Conservation (phyloP, 2,113 vertebrate genomes). For the Setophaga petechia region DNA sequence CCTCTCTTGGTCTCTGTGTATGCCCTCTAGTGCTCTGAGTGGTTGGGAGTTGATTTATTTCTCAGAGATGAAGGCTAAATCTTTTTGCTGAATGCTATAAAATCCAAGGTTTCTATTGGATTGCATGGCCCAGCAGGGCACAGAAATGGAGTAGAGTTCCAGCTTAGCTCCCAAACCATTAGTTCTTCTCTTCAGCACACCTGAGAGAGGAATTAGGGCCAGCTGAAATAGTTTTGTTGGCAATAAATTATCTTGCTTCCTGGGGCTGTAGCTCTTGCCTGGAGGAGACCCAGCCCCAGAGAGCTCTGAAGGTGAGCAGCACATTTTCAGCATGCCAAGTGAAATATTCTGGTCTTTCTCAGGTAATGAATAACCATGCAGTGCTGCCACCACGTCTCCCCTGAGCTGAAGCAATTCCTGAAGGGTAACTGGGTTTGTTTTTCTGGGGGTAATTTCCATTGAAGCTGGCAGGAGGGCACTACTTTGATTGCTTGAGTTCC, state of each 20-base stretch:
- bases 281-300: neutral
- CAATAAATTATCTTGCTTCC: neutral
- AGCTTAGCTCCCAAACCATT: neutral
- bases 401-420: neutral
- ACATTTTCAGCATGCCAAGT: accelerated
- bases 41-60: neutral
- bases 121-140: neutral
- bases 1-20: neutral
- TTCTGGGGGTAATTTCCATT: neutral
- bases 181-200: neutral
- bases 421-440: neutral
- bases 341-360: neutral
- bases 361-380: neutral
- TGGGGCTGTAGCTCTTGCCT: neutral
- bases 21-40: neutral
- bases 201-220: neutral
- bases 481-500: neutral
- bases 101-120: neutral
- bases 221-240: neutral
- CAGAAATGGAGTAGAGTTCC: neutral
- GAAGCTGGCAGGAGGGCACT: neutral
- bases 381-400: neutral
- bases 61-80: neutral
- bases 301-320: neutral
- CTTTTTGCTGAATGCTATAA: neutral